Evolutionary conservation across 92 coral and sea anemone genomes (phyloP), one percentile per base, ranked within the genome.

Genomic region (Epizoanthus stellaris): DNA sequence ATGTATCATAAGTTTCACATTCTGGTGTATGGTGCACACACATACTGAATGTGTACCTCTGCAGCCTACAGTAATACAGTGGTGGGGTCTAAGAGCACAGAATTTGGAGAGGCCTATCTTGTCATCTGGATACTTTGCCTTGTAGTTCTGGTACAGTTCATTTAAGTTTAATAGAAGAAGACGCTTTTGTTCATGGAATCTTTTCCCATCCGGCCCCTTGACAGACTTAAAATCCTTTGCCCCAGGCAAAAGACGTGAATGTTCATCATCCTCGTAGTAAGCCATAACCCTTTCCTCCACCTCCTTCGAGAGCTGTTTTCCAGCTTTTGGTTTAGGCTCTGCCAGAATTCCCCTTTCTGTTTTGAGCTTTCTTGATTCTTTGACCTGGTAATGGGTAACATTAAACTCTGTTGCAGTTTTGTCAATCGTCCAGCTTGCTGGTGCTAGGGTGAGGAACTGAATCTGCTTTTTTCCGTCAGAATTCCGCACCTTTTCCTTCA

Each of bases 321-420:
- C 73, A 68, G 73, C 73, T 68, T 68, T 68, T 68, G 73, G 12
- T 40, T 68, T 68, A 20, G 73, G 73, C 52, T 68, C 73, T 68
- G 73, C 45, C 13, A 68, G 73, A 68, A 68, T 68, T 36, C 73
- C 73, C 25, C 38, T 30, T 68, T 68, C 73, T 68, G 16, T 68
- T 36, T 68, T 68, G 12, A 68, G 73, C 17, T 68, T 34, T 40
- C 47, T 68, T 15, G 47, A 68, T 68, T 36, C 73, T 25, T 68
- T 68, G 43, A 68, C 73, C 49, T 68, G 2, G 64, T 59, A 59
- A 59, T 9, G 16, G 64, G 64, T 59, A 59, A 59, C 64, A 0
- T 7, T 59, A 59, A 59, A 59, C 17, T 59, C n/a, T 59, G 64
- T 59, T 59, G 64, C 64, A 8, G 64, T 14, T 8, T 59, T 59